A percentile compares a stretch with the other conserved stretches of the same genome.
Conservation (phyloP, 2,113 vertebrate species). For the Syrmaticus mikado region DNA sequence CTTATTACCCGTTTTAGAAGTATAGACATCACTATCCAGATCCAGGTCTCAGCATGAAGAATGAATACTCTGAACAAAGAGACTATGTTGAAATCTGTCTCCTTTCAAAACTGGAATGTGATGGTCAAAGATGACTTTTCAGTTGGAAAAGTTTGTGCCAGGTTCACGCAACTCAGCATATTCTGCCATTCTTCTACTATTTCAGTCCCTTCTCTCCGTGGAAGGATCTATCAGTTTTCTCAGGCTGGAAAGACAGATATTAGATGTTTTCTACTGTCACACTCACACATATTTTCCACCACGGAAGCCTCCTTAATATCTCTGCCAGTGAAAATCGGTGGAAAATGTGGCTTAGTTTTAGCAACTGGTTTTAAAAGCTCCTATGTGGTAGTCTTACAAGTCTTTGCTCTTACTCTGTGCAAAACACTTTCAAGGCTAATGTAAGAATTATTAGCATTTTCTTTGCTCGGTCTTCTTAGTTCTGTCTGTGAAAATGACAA, state of each 20-base stretch:
- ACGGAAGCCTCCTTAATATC: not conserved
- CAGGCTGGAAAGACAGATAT: not conserved
- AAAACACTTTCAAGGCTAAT: not conserved
- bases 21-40: rapidly evolving
- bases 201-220: not conserved
- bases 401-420: not conserved
- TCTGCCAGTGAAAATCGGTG: not conserved
- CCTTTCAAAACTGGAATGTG: not conserved
- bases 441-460: not conserved
- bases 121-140: not conserved
- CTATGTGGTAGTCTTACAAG: not conserved
- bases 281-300: not conserved
- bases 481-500: not conserved
- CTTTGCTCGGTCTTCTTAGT: not conserved
- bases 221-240: not conserved
- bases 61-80: not conserved
- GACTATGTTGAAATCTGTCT: not conserved
- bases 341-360: not conserved
- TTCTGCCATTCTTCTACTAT: not conserved
- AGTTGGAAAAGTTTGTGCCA: not conserved
- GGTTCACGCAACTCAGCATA: not conserved
- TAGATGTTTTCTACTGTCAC: not conserved
- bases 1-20: not conserved
- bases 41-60: not conserved
- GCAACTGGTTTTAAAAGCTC: not conserved